Evolutionary conservation across 2,113 vertebrate genomes (phyloP).

Genomic region (Alouatta palliata): DNA sequence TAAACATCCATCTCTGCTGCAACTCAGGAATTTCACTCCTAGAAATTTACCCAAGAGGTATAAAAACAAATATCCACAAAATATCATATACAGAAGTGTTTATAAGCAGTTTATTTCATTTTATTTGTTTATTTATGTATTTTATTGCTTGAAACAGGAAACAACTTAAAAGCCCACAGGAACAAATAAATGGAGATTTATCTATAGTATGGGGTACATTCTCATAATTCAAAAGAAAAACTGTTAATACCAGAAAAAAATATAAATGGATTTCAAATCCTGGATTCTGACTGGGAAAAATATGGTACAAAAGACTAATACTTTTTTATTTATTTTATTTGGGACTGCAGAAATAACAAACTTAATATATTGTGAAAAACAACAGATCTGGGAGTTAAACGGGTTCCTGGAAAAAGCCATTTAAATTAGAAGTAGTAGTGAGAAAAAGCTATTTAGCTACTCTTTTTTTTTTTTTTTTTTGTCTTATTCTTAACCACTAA

Average conservation of each 20-base stretch:
- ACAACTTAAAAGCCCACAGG: background rate
- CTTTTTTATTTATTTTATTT: background rate
- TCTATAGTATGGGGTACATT: background rate
- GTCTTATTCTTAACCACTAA: background rate
- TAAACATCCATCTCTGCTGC: background rate
- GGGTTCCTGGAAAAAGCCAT: background rate
- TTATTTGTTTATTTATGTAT: background rate
- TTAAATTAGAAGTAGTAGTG: background rate
- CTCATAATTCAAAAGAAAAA: background rate
- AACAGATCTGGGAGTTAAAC: background rate
- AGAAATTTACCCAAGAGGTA: background rate
- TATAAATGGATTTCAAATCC: background rate
- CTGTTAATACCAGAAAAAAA: background rate
- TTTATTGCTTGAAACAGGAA: background rate
- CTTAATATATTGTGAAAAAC: background rate
- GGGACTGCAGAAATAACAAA: background rate
- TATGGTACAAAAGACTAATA: background rate
- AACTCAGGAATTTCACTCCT: background rate
- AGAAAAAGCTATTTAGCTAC: background rate
- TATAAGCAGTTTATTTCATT: background rate
- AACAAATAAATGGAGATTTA: background rate
- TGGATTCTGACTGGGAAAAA: background rate
- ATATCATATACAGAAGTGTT: background rate
- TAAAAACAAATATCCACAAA: background rate
- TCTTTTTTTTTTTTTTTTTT: background rate